Evolutionary conservation across 2,797 vertebrate species (phyloP).

Genomic region (Pyrocephalus nanus): DNA sequence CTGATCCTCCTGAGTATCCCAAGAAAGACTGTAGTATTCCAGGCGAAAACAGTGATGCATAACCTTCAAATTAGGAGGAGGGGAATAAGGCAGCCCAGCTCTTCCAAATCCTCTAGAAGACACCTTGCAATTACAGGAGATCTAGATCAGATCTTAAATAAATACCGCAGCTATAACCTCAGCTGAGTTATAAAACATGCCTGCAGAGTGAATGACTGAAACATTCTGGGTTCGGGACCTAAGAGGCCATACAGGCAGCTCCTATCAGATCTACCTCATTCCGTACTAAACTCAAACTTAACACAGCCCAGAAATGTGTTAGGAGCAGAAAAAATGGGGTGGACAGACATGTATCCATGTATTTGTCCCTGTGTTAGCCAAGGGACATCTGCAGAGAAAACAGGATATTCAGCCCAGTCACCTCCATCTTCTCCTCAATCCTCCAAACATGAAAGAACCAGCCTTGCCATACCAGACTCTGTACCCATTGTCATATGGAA

Average conservation of each 20-base stretch:
- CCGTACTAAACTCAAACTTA: neutral
- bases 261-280: neutral
- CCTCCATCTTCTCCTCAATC: neutral
- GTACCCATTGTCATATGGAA: neutral
- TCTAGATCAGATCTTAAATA: neutral
- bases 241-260: neutral
- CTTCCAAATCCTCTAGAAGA: conserved; percentile 10
- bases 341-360: neutral
- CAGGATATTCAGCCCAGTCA: neutral
- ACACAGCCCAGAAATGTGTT: neutral
- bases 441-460: neutral
- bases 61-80: neutral
- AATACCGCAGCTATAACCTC: neutral
- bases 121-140: neutral
- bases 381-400: neutral
- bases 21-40: neutral
- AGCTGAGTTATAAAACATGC: neutral
- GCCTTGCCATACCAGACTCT: neutral
- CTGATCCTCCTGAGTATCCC: neutral
- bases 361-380: neutral
- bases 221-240: accelerated
- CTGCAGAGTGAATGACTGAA: neutral
- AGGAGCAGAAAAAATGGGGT: neutral
- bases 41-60: neutral
- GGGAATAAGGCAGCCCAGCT: neutral